Base-by-base conservation (phyloP, 1,140 invertebrate species). In the Steinernema feltiae region DNA sequence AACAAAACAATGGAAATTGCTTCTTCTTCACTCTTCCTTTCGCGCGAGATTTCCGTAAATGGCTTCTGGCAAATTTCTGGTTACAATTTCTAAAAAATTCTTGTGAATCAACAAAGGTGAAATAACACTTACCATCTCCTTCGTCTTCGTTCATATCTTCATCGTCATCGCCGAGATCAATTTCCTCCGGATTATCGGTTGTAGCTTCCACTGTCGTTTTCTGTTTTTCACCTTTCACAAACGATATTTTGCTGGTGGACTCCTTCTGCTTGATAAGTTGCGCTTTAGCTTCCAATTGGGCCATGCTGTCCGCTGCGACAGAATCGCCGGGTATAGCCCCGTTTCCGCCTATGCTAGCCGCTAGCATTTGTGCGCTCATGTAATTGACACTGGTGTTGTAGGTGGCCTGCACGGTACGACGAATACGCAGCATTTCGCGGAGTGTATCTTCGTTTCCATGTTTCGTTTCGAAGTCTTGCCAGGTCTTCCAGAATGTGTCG, bases 361-460 rank as follows among this genome's bases (percentile, higher is more conserved):
- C 92, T 76, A 96, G 88, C 92, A 97, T 97, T 87, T 97, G 94
- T 1, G 94, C 94, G 29, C 94, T 94, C 94, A 98, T 97, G 92
- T 96, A 97, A 85, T 97, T 89, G 3, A 89, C 87, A 83, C 88
- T 86, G 0, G 83, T 86, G 63, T 87, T 85, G 76, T 81, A 86
- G 0, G 81, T 86, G 2, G 83, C 83, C 69, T 81, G 76, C 0
- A 82, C 77, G 17, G 72, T 82, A 18, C 76, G 71, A 31, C 75
- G 74, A 21, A 80, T 82, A 1, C 79, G 90, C 78, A 99, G 88
- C 95, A 99, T 98, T 89, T 99, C 97, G 70, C 95, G 89, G 90
- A 99, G 95, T 0, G 97, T 99, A 83, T 99, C 97, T 88, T 99
- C 96, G 89, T 99, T 99, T n/a, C 97, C 97, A 89, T 99, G 96